Conservation (phyloP, 2,113 vertebrate species). For the Strigops habroptila region DNA sequence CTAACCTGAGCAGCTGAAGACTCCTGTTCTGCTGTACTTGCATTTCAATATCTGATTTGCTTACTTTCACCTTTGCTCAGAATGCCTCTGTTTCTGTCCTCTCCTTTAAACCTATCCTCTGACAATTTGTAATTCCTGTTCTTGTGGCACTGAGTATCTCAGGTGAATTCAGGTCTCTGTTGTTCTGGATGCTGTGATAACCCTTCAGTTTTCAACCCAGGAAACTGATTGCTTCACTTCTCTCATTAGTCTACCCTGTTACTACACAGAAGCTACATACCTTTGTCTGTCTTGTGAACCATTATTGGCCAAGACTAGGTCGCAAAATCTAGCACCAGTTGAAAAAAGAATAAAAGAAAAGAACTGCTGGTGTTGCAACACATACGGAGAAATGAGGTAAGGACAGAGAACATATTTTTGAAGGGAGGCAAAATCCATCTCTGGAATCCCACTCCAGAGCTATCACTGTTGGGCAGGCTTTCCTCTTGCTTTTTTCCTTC, state of each 20-base stretch:
- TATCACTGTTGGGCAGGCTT: fast-evolving
- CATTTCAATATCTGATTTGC: not conserved
- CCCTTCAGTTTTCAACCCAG: not conserved
- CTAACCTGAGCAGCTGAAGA: not conserved
- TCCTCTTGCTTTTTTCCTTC: not conserved
- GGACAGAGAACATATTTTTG: not conserved
- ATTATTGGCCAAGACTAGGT: not conserved
- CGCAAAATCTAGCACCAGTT: not conserved
- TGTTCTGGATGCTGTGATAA: not conserved
- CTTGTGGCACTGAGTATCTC: not conserved
- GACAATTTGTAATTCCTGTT: not conserved
- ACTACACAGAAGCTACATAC: not conserved
- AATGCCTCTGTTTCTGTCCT: not conserved
- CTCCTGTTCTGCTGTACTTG: not conserved
- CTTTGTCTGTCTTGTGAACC: not conserved
- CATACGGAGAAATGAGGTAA: not conserved
- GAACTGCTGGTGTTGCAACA: not conserved
- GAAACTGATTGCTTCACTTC: not conserved
- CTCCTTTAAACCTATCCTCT: not conserved
- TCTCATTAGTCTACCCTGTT: not conserved
- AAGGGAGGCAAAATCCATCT: not conserved
- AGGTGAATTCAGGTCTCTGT: not conserved
- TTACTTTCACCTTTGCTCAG: not conserved
- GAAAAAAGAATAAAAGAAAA: not conserved
- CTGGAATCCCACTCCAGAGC: not conserved